Evolutionary conservation across 1,140 invertebrate species (phyloP), one percentile per base, ranked within the genome.

Genomic region (Micrasema minimum): DNA sequence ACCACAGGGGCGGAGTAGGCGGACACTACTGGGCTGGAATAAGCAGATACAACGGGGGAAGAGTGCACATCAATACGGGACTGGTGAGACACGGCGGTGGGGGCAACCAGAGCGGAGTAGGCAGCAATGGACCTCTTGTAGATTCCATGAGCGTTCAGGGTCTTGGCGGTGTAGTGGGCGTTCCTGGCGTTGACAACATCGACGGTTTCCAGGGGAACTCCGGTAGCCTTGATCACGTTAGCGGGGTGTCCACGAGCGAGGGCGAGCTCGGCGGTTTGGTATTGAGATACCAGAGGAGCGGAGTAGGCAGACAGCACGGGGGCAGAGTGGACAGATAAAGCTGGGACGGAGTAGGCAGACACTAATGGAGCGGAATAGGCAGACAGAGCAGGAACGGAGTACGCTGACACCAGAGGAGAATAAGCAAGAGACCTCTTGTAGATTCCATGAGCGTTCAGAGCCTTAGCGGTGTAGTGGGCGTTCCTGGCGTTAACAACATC

Each of bases 401-500:
- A 74, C 22, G 75, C 72, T 55, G 75, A 72, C 37, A 72, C 71
- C 20, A 75, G 16, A 61, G 50, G 80, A 69, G 83, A 82, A 61
- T 85, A 84, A 76, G 7, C 79, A 76, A 81, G 76, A 57, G 84
- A 38, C 41, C 80, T 77, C 22, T 79, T 66, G 72, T 82, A 65
- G 72, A 79, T 75, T 48, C 81, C 79, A 31, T 79, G 72, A 23
- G 45, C 57, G 45, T 78, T 75, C 2, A 80, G 67, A 37, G 80
- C 78, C 51, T 82, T 80, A 6, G 37, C 80, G 78, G 11, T 78
- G 80, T 38, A 79, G 78, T 61, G 62, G 41, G 72, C 82, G 64
- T 82, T 79, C 61, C 82, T 77, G 41, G 85, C 85, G 20, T 84
- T 80, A 53, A 84, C 82, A 0, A 85, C 83, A 41, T 84, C 83